A percentile compares a stretch with the other conserved stretches of the same genome.
phyloP scores from a whole-genome alignment of 2,113 vertebrate species.

The Syrrhaptes paradoxus region DNA sequence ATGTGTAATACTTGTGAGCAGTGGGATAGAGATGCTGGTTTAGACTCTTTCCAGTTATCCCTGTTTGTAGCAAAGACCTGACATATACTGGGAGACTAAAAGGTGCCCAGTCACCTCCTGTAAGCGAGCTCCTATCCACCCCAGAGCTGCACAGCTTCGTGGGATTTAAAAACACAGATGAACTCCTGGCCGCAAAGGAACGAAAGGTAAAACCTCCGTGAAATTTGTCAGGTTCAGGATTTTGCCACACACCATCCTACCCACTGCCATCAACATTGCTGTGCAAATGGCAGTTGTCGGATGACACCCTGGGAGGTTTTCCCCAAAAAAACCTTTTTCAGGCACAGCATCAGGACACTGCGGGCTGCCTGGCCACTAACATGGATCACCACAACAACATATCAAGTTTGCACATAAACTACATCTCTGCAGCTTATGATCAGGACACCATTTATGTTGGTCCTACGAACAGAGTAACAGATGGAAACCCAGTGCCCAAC shows the following conservation, averaged over 20 bases:
- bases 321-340: not conserved
- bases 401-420: not conserved
- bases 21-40: not conserved
- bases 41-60: not conserved
- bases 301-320: not conserved
- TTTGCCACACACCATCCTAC: not conserved
- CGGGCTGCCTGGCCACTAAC: not conserved
- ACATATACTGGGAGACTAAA: not conserved
- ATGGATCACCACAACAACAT: not conserved
- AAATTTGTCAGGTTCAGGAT: not conserved
- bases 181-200: not conserved
- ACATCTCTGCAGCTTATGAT: not conserved
- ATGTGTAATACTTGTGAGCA: rapidly evolving
- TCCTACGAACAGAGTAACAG: not conserved
- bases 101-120: not conserved
- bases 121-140: not conserved
- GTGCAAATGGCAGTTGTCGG: not conserved
- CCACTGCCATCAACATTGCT: not conserved
- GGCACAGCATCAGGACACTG: not conserved
- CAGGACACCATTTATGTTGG: not conserved
- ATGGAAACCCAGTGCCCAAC: not conserved
- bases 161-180: not conserved
- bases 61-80: not conserved
- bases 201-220: not conserved
- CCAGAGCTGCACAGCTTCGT: not conserved